Evolutionary conservation across 2,113 vertebrate species (phyloP), one percentile per base, ranked within the genome.

Genomic region (Nerophis lumbriciformis): DNA sequence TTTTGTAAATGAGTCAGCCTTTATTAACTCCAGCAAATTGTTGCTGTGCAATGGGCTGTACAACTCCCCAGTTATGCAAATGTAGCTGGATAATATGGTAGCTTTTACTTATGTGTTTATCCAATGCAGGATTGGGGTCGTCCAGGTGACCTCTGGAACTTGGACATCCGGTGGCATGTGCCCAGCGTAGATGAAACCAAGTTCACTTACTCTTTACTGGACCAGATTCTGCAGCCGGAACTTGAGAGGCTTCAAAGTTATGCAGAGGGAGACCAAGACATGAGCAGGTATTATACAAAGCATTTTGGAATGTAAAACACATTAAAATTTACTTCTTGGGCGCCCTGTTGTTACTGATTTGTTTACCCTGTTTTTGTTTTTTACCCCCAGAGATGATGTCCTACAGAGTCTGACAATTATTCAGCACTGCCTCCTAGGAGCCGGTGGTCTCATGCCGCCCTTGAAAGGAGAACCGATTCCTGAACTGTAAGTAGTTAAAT

Each of bases 81-180:
- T 49, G 5, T 5, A 36, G 5, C 10, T n/a, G 14, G 14, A 54
- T 37, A 13, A 8, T 8, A 2, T 12, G 11, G 42, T 4, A 38
- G 1, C 35, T 8, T 54, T 54, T 54, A 14, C n/a, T 21, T 14
- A 53, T 53, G 21, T 14, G 13, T 6, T 63, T 60, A 13, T 83
- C 53, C 64, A 13, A 52, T 79, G 2, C 75, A 99, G 97, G 95
- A 98, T 82, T 99, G 97, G 97, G 96, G 96, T 76, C 94, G 93
- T 47, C 93, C 95, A n/a, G 97, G 97, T 9, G 93, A 99, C 79
- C 77, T 99, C 19, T 94, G 94, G 93, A 94, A 94, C 75, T 85
- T 99, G 62, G 90, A 94, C 42, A 97, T 99, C 73, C 92, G 92
- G 65, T 99, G 97, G 97, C 97, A 99, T 35, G 93, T 97, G 69